phyloP scores from a whole-genome alignment of 2,113 vertebrate species.

The Grallaria varia region DNA sequence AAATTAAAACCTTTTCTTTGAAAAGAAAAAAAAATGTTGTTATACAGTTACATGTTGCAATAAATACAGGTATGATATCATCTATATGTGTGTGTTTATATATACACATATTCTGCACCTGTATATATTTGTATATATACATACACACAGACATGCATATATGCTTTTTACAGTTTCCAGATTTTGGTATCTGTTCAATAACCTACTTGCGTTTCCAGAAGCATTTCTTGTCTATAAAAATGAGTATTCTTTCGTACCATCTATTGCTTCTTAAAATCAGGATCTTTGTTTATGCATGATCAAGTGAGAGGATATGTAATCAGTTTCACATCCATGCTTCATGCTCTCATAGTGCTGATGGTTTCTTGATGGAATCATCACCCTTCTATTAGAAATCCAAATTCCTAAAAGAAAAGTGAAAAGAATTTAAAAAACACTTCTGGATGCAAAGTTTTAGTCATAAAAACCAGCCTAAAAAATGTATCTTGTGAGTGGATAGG shows the following conservation, averaged over 20 bases:
- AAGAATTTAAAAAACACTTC: constrained; percentile 59
- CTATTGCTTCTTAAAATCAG: constrained; percentile 44
- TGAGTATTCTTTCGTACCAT: constrained; percentile 33
- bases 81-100: neutral
- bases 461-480: constrained; percentile 48
- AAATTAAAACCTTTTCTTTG: constrained; percentile 65
- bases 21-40: constrained; percentile 13
- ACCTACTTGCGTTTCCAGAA: constrained; percentile 66
- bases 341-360: neutral
- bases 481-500: constrained; percentile 55
- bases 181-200: constrained; percentile 45
- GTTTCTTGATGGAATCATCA: constrained; percentile 5
- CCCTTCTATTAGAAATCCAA: constrained; percentile 8
- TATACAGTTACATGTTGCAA: constrained; percentile 37
- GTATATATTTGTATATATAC: neutral
- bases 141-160: neutral
- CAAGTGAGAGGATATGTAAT: neutral
- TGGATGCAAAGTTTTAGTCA: constrained; percentile 71
- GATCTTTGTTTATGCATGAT: constrained; percentile 36
- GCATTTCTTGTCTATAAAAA: constrained; percentile 62
- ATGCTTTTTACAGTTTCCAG: neutral
- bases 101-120: neutral
- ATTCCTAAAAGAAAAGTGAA: neutral
- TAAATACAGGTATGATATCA: constrained; percentile 2
- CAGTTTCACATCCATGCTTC: constrained; percentile 44